Conservation (phyloP, 2,797 vertebrate genomes). For the Coranthus polyacanthus region DNA sequence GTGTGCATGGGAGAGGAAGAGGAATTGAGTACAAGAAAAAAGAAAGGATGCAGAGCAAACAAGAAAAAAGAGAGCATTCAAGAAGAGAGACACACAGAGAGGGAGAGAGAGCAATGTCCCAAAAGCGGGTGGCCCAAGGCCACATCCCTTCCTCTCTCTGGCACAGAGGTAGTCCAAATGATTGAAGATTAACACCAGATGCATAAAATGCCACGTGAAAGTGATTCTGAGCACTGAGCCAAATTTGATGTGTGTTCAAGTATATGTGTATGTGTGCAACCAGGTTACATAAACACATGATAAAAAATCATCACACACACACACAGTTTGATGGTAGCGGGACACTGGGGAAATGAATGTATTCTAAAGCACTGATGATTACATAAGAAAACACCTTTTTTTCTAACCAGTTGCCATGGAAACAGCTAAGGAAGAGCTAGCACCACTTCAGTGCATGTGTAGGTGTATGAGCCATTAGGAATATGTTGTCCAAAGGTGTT, state of each 20-base stretch:
- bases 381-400: constrained; percentile 78
- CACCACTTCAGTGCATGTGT: constrained; percentile 70
- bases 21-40: constrained; percentile 17
- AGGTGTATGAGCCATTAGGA: constrained; percentile 70
- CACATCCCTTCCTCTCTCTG: constrained; percentile 38
- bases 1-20: constrained; percentile 40
- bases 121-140: constrained; percentile 42
- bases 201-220: constrained; percentile 56
- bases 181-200: constrained; percentile 67
- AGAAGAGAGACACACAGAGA: constrained; percentile 21
- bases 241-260: constrained; percentile 28
- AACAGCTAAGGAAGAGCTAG: constrained; percentile 78
- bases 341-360: constrained; percentile 58
- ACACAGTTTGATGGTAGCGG: constrained; percentile 31
- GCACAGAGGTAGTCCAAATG: constrained; percentile 33
- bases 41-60: constrained; percentile 25
- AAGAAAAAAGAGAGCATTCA: constrained; percentile 5
- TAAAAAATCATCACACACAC: constrained; percentile 33
- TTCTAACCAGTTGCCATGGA: constrained; percentile 82
- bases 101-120: constrained; percentile 16
- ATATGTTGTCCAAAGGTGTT: constrained; percentile 71
- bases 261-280: constrained; percentile 35
- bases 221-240: constrained; percentile 38
- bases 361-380: constrained; percentile 72
- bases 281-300: constrained; percentile 60